Base-by-base conservation (phyloP, 2,113 vertebrate genomes). In the Pomatorhinus ruficollis region DNA sequence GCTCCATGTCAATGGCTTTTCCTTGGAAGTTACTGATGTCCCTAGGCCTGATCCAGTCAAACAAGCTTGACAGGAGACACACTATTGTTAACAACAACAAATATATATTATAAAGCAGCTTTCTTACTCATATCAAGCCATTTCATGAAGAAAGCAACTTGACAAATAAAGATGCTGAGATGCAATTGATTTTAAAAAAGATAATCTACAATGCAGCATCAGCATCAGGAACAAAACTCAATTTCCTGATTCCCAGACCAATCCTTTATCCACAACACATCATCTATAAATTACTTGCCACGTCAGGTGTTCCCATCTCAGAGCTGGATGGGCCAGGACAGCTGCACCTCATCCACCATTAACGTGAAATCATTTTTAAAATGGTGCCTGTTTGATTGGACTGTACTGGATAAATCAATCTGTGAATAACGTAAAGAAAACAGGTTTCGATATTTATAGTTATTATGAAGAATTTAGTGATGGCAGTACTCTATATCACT, bases 401-500 rank as follows among this genome's bases (percentile, higher is more conserved):
- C 40, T 53, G 16, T 10, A 47, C 12, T 82, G n/a, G 54, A 89
- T 80, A 83, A 83, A 95, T 82, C 83, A 89, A 15, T 56, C 74
- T 52, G 31, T n/a, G 85, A 81, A 63, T 52, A 90, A 56, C 2
- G 1, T 45, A 87, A 83, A 83, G 90, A 90, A 95, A 92, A 49
- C 35, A 33, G 40, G 11, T 56, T 89, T 93, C 3, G 1, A 63
- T 92, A 82, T 86, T 91, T 93, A 66, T 50, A 78, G 78, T 74
- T 86, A 64, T 53, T 64, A 69, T 50, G 59, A 87, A 93, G 44
- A 91, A 97, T 95, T 75, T 63, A 92, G 42, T 37, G 47, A 78
- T 94, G 79, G 74, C 92, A 79, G 25, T 63, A 65, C 54, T 92
- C 53, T 93, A 83, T 65, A 97, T 92, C 86, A 92, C 19, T 5